Base-by-base conservation (phyloP, 2,113 vertebrate genomes). In the Tretioscincus oriximinensis region DNA sequence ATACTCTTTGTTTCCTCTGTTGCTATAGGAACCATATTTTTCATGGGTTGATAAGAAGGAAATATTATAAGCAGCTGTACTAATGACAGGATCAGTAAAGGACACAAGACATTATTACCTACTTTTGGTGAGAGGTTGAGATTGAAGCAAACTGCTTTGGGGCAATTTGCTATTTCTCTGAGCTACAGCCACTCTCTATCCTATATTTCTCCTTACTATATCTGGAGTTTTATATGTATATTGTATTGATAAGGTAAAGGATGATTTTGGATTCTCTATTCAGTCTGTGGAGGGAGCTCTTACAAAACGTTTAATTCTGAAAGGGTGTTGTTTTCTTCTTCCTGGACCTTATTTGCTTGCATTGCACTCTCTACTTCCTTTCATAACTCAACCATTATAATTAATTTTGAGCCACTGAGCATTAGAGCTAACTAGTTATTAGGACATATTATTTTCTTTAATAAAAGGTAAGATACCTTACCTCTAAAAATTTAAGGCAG, bases 261-360 rank as follows among this genome's bases (percentile, higher is more conserved):
- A 26, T 65, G n/a, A 16, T 51, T 60, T 47, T 24, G 51, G 29
- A 68, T 9, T 29, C 9, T 22, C 47, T 64, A 45, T 78, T 24
- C 18, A 45, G 45, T 72, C 86, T 81, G 68, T 28, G 72, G 83
- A 22, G 63, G 86, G 72, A 75, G 74, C 73, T 63, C 70, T 84
- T n/a, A 47, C 24, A 49, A n/a, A 78, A 71, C 67, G 31, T 71
- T 81, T 41, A 0, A 4, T 61, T 21, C 14, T 14, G n/a, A 2
- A 20, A 12, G 9, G 7, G 35, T 61, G 41, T 41, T 47, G 31
- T 47, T 4, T 70, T 51, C 12, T 29, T 16, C 65, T 66, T 4
- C 51, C 8, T n/a, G 68, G 22, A 0, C 0, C 31, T 1, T 26
- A 18, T 47, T 5, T 8, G n/a, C 7, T 11, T 24, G 70, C 22